A percentile compares a stretch with the other conserved stretches of the same genome.
Conservation (phyloP, 2,113 vertebrate species). For the Microcebus jonahi region DNA sequence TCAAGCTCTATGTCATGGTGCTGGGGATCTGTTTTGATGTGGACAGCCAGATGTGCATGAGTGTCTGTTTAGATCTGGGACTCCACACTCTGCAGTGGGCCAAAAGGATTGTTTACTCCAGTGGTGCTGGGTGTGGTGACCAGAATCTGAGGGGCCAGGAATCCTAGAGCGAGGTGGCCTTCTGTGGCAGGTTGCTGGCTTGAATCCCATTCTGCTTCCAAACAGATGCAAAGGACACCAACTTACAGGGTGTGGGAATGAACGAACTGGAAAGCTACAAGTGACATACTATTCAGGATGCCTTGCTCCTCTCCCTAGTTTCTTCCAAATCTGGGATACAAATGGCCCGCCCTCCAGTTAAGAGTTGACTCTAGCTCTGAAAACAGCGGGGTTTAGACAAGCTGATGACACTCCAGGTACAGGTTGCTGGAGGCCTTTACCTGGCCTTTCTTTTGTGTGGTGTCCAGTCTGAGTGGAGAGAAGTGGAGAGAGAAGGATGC, state of each 20-base stretch:
- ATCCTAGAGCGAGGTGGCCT: background rate
- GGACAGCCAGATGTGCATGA: background rate
- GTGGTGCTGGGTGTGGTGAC: background rate
- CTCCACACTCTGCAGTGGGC: background rate
- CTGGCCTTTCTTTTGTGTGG: background rate
- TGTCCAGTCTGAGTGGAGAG: background rate
- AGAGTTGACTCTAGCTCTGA: background rate
- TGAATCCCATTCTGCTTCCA: slow-evolving; percentile 29
- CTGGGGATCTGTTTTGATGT: background rate
- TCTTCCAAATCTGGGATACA: background rate
- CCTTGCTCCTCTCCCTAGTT: background rate
- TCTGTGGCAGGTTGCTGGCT: background rate
- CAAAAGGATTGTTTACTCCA: background rate
- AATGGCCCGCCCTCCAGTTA: background rate
- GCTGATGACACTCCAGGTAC: background rate
- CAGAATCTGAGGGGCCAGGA: background rate
- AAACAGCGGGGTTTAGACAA: background rate
- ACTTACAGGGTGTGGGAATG: background rate
- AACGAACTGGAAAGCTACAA: background rate
- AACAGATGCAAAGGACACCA: background rate
- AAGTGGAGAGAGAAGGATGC: background rate
- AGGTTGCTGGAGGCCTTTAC: background rate
- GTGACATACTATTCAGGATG: background rate
- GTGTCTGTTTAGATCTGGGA: background rate
- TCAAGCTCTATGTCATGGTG: background rate